These are phyloP conservation scores for Melipona quadrifasciata DNA, from an alignment of 1,140 invertebrate genomes.

Conservation along the genomic window DNA sequence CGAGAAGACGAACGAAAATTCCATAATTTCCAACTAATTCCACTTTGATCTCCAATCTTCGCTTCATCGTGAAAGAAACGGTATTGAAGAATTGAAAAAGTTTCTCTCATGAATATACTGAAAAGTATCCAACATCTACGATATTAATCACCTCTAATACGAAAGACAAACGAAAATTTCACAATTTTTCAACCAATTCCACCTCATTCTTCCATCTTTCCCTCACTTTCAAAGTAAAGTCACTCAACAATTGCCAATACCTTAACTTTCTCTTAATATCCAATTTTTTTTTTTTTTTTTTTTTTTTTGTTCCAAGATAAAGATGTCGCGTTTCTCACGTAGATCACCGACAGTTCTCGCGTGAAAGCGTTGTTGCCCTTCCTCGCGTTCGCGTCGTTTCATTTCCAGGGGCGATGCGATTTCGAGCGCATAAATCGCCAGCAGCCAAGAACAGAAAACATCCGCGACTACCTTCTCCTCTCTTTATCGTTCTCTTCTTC, in stretches of 20 bases:
- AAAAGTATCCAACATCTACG: too few relatives aligned
- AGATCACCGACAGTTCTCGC: slow-evolving; percentile 33
- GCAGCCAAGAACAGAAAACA: slow-evolving; percentile 68
- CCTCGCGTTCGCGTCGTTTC: slow-evolving; percentile 48
- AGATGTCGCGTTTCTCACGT: slow-evolving; percentile 49
- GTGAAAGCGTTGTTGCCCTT: slow-evolving; percentile 2
- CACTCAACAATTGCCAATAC: too few relatives aligned
- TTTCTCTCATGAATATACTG: slow-evolving; percentile 30
- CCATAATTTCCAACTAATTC: not conserved
- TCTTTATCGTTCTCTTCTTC: slow-evolving; percentile 48
- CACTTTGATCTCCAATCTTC: slow-evolving; percentile 34
- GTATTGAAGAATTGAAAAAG: not conserved
- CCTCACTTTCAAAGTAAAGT: too few relatives aligned
- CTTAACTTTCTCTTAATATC: slow-evolving; percentile 14
- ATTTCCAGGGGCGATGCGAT: slow-evolving; percentile 59
- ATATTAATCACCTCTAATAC: too few relatives aligned
- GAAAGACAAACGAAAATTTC: too few relatives aligned
- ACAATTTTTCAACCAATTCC: too few relatives aligned
- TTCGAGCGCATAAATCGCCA: slow-evolving; percentile 68
- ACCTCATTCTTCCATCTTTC: too few relatives aligned
- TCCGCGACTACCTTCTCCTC: slow-evolving; percentile 44
- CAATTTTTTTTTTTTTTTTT: slow-evolving; percentile 33
- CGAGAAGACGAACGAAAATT: not conserved
- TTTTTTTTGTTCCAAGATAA: slow-evolving; percentile 21
- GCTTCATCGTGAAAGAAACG: not conserved